These are phyloP conservation scores for Serranus cabrilla DNA, from an alignment of 2,797 vertebrate species.

Conservation along the genomic window DNA sequence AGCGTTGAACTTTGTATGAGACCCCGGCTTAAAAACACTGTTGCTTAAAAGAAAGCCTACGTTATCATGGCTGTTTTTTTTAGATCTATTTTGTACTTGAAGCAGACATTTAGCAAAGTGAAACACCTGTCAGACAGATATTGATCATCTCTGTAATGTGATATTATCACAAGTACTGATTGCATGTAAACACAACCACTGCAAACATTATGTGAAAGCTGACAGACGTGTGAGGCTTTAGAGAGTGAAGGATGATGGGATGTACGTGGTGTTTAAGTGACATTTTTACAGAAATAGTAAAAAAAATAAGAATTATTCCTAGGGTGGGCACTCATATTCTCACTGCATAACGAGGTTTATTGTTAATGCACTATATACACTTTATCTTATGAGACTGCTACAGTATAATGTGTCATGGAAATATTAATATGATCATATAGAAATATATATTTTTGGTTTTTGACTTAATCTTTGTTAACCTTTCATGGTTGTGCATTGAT, in stretches of 20 bases:
- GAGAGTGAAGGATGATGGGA: not conserved
- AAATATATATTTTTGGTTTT: constrained; percentile 70
- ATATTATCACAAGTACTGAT: not conserved
- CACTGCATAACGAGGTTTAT: constrained; percentile 61
- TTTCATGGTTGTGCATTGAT: constrained; percentile 56
- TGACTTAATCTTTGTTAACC: constrained; percentile 60
- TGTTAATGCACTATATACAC: constrained; percentile 82
- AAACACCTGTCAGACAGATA: not conserved
- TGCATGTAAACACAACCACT: constrained; percentile 17
- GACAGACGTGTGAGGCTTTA: constrained; percentile 13
- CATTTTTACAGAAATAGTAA: not conserved
- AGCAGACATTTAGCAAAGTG: not conserved
- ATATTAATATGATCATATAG: constrained; percentile 63
- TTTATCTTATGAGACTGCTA: constrained; percentile 78
- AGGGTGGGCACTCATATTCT: constrained; percentile 31
- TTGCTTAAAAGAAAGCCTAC: not conserved
- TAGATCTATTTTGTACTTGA: not conserved
- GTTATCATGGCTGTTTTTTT: not conserved
- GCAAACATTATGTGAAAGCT: not conserved
- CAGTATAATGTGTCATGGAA: constrained; percentile 62
- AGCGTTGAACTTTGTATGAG: too few relatives aligned
- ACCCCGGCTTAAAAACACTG: too few relatives aligned
- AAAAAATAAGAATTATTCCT: not conserved
- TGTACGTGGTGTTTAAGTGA: constrained; percentile 8
- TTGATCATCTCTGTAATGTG: not conserved